Base-by-base conservation (phyloP, 2,888 invertebrate genomes). In the Nowickia ferox region DNA sequence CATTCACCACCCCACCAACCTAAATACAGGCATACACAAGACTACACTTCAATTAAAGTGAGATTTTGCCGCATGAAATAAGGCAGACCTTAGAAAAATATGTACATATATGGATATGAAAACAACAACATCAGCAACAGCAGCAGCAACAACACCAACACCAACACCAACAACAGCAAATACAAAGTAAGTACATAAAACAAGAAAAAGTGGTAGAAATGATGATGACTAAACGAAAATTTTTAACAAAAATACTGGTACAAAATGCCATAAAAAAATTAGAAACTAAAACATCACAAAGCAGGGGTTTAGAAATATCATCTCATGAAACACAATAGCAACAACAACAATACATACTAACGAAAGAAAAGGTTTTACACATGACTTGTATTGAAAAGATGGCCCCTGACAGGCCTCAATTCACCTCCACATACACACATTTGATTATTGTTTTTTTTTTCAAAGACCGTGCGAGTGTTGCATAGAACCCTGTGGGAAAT, bases 31-130 rank as follows among this genome's bases (percentile, higher is more conserved):
- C 1, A 53, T 11, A 51, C 68, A 69, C 68, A 69, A 68, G 68
- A 63, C 40, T 81, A 81, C 69, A 69, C 76, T 82, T 76, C 82
- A 83, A 83, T 83, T 83, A 83, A 77, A 72, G 77, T 77, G 59
- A 76, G 76, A 77, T 71, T 83, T 83, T 57, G 71, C 80, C 76
- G 65, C 82, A 53, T 65, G 46, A 38, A 63, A 48, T 22, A 77
- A 30, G 6, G 44, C 55, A 61, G 40, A 38, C 69, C 22, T 75
- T 68, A 65, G 65, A 57, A 77, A 65, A 78, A 53, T 78, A n/a
- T n/a, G n/a, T n/a, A n/a, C n/a, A n/a, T n/a, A 5, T 42, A 69
- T 51, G 68, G 42, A 69, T 51, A 40, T 42, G 17, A 61, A 66
- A 68, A 48, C 38, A 48, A 77, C 55, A 76, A 48, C 11, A 22